Conservation (phyloP, 2,113 vertebrate species). For the Callipepla californica region DNA sequence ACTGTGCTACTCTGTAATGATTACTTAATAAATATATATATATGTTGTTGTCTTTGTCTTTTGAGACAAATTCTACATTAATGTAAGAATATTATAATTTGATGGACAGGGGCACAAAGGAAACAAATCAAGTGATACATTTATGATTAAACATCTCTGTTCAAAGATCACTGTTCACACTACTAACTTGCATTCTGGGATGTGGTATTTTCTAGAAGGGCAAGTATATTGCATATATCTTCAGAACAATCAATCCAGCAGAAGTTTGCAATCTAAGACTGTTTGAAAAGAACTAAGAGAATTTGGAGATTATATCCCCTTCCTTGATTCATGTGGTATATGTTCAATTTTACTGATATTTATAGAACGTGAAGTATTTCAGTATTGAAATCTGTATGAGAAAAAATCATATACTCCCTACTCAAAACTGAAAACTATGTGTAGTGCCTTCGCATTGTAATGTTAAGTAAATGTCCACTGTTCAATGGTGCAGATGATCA, state of each 20-base stretch:
- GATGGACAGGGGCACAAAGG: slow-evolving; percentile 3
- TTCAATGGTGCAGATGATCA: background rate
- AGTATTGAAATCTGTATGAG: background rate
- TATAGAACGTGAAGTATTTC: background rate
- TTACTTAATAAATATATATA: slow-evolving; percentile 70
- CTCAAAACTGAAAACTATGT: background rate
- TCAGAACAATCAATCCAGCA: background rate
- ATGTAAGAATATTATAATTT: slow-evolving; percentile 26
- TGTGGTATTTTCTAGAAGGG: slow-evolving; percentile 12
- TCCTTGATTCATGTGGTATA: background rate
- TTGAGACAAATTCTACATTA: slow-evolving; percentile 22
- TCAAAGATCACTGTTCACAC: background rate
- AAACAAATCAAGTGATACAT: background rate
- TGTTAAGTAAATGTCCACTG: background rate
- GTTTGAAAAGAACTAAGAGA: background rate
- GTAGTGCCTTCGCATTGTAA: background rate
- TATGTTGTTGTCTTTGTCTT: slow-evolving; percentile 72
- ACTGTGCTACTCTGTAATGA: slow-evolving; percentile 66
- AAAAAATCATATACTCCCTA: background rate
- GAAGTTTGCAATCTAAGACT: background rate
- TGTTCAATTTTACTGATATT: background rate
- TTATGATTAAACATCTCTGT: background rate
- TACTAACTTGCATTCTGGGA: background rate
- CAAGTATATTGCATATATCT: background rate
- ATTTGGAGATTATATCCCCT: background rate